These are phyloP conservation scores for Malaclemys terrapin DNA, from an alignment of 2,113 vertebrate genomes.

Conservation along the genomic window DNA sequence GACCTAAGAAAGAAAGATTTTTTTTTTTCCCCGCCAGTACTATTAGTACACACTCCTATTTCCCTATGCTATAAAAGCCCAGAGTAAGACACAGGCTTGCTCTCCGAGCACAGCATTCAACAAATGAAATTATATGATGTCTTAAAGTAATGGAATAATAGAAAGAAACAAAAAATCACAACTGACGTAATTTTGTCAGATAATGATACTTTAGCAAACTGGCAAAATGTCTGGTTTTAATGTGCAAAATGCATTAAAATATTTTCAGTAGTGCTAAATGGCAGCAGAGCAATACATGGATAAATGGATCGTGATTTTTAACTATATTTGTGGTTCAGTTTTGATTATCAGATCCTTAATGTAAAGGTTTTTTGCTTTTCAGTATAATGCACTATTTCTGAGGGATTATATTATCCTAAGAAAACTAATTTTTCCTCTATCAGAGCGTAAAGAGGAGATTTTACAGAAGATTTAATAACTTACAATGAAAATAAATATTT, in stretches of 20 bases:
- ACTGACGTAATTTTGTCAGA: neutral
- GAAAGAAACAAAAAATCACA: neutral
- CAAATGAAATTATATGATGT: accelerated
- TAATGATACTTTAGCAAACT: neutral
- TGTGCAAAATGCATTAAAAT: neutral
- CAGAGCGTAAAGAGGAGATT: too few relatives aligned
- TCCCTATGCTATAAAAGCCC: neutral
- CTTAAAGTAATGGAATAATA: neutral
- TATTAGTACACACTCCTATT: neutral
- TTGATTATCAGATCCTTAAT: neutral
- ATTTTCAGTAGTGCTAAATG: neutral
- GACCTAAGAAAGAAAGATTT: neutral
- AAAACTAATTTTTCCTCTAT: too few relatives aligned
- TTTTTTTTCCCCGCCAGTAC: neutral
- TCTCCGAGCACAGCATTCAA: neutral
- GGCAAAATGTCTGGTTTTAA: neutral
- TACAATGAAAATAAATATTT: too few relatives aligned
- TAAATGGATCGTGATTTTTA: neutral
- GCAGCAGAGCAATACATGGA: neutral
- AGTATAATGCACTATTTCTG: neutral
- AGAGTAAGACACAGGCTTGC: neutral
- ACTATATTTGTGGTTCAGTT: neutral
- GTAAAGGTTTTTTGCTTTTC: neutral
- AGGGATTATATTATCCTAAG: neutral
- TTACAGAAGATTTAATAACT: too few relatives aligned